Evolutionary conservation across 2,888 invertebrate species (phyloP), one percentile per base, ranked within the genome.

Genomic region (Tenthredo notha): DNA sequence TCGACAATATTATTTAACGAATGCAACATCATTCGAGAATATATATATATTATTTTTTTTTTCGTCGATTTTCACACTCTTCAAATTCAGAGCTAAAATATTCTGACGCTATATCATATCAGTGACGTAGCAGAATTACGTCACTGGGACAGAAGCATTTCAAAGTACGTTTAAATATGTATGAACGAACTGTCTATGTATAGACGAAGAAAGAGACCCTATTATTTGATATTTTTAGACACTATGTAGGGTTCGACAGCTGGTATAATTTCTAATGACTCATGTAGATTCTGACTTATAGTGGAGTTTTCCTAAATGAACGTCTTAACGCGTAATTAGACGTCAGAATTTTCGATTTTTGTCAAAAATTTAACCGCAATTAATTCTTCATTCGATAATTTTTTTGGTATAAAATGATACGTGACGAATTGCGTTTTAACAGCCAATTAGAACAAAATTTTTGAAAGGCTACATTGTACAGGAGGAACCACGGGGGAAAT

Each of bases 151-250:
- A 29, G 50, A 67, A 83, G 83, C 83, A 50, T 67, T 83, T 65
- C 67, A 29, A 70, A 65, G 37, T 43, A 83, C 43, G 83, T 18
- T 83, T 83, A 83, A 83, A 83, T 83, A 83, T 83, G 83, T 47
- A 83, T 83, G 83, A 25, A 67, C 47, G 12, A 67, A 43, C 67
- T n/a, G 47, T 67, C 67, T n/a, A 25, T 77, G 0, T 77, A 21
- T 54, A 50, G n/a, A 21, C 25, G 5, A 70, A 15, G 21, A 47
- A n/a, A 25, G 47, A 77, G 77, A 54, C 77, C 29, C 77, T 21
- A 77, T 77, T 77, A 77, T 77, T 77, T 15, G 15, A 54, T 77
- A 77, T 77, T 77, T 77, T 77, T 77, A 77, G 77, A 77, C 9
- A 50, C 25, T 1, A 25, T 25, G 47, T 47, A 18, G 47, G 21